Conservation (phyloP, 1,140 invertebrate genomes). For the Brachionus angularis region DNA sequence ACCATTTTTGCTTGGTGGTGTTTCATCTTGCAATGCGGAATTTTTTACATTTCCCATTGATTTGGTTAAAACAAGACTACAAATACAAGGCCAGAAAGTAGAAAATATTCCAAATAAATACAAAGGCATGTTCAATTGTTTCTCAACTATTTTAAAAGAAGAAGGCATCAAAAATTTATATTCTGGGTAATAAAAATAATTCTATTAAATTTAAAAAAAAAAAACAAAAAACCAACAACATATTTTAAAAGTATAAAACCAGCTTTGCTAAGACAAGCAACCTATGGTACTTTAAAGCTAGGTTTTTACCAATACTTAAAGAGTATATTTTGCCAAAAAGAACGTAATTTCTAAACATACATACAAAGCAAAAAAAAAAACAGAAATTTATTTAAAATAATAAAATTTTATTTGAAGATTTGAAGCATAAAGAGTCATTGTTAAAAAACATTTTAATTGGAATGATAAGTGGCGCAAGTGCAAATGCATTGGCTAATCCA, state of each 20-base stretch:
- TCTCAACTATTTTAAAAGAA: constrained; percentile 73
- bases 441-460: constrained; percentile 78
- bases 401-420: not conserved
- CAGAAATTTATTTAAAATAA: not conserved
- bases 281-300: constrained; percentile 93
- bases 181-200: constrained; percentile 68
- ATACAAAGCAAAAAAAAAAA: not conserved
- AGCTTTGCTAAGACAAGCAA: constrained; percentile 81
- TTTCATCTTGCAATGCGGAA: constrained; percentile 35
- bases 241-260: constrained; percentile 73
- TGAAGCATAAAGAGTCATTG: constrained; percentile 65
- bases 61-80: constrained; percentile 55
- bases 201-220: constrained; percentile 30
- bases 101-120: constrained; percentile 75
- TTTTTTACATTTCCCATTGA: constrained; percentile 54
- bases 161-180: constrained; percentile 75
- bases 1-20: constrained; percentile 33
- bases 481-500: constrained; percentile 56
- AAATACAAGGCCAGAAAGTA: constrained; percentile 55
- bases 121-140: constrained; percentile 83
- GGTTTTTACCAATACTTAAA: constrained; percentile 89
- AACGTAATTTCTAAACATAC: not conserved
- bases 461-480: constrained; percentile 52
- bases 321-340: constrained; percentile 62
- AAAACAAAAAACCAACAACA: too few relatives aligned